Conservation (phyloP, 2,888 invertebrate species). For the Drosophila sordidapex region DNA sequence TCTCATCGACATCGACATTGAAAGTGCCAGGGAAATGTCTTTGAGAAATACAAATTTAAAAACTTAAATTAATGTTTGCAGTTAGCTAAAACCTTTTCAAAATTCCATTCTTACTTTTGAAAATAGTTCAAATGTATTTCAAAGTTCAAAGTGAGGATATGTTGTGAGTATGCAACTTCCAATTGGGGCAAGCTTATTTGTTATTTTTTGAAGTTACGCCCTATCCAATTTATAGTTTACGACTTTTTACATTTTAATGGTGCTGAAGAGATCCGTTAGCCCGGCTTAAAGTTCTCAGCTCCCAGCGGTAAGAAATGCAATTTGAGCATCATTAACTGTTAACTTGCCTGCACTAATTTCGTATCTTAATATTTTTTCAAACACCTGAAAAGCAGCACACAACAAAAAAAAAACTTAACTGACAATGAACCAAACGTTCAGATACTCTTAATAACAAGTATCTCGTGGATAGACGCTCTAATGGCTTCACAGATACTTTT, state of each 20-base stretch:
- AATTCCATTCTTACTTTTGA: background rate
- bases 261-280: slow-evolving; percentile 50
- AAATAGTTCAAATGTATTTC: background rate
- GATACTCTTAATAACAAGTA: slow-evolving; percentile 26
- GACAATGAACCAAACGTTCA: slow-evolving; percentile 20
- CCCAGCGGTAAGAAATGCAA: slow-evolving; percentile 60
- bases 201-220: slow-evolving; percentile 20
- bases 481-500: slow-evolving; percentile 29
- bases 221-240: slow-evolving; percentile 74
- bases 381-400: slow-evolving; percentile 59
- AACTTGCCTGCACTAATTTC: slow-evolving; percentile 70
- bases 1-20: no score
- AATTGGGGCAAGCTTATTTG: background rate
- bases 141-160: slow-evolving; percentile 12
- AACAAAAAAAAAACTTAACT: slow-evolving; percentile 1
- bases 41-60: background rate
- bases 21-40: background rate
- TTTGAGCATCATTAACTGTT: slow-evolving; percentile 71
- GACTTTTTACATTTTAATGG: slow-evolving; percentile 72
- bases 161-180: background rate
- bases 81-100: background rate
- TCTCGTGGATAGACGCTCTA: slow-evolving; percentile 23
- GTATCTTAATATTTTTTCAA: slow-evolving; percentile 64
- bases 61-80: background rate
- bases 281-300: slow-evolving; percentile 40